These are phyloP conservation scores for Dicaeum eximium DNA, from an alignment of 2,113 vertebrate genomes.

Conservation along the genomic window DNA sequence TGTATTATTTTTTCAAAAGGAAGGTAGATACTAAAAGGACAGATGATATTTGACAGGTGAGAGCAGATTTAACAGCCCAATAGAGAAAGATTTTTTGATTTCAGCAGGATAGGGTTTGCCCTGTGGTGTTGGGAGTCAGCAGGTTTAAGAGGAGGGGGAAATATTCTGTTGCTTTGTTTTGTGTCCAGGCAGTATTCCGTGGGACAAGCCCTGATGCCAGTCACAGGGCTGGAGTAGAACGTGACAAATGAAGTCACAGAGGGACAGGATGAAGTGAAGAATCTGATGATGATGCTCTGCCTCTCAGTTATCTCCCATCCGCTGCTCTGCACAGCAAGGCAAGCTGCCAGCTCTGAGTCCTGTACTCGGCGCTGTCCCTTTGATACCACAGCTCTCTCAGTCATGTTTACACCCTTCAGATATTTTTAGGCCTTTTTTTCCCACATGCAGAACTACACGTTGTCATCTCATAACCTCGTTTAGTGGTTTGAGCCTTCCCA, in stretches of 20 bases:
- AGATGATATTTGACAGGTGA: not conserved
- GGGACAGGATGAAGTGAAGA: not conserved
- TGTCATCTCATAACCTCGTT: slow-evolving; percentile 11
- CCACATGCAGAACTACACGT: not conserved
- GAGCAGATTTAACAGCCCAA: not conserved
- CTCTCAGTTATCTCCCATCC: not conserved
- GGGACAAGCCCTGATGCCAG: not conserved
- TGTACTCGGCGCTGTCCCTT: not conserved
- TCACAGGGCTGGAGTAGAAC: not conserved
- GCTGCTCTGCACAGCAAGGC: not conserved
- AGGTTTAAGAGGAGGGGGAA: not conserved
- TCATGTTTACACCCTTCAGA: slow-evolving; percentile 60
- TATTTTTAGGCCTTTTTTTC: slow-evolving; percentile 35
- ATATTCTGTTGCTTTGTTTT: not conserved
- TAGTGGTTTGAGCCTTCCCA: slow-evolving; percentile 12
- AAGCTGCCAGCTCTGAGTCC: slow-evolving; percentile 7
- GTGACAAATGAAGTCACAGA: not conserved
- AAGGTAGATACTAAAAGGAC: not conserved
- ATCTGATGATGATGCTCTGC: not conserved
- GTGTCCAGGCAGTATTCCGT: not conserved
- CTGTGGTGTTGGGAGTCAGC: rapidly evolving
- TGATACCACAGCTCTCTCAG: slow-evolving; percentile 15
- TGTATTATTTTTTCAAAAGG: not conserved
- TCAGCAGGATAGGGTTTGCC: not conserved
- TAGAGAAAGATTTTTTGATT: not conserved